Base-by-base conservation (phyloP, 2,888 invertebrate species). In the Metallyticus violacea region DNA sequence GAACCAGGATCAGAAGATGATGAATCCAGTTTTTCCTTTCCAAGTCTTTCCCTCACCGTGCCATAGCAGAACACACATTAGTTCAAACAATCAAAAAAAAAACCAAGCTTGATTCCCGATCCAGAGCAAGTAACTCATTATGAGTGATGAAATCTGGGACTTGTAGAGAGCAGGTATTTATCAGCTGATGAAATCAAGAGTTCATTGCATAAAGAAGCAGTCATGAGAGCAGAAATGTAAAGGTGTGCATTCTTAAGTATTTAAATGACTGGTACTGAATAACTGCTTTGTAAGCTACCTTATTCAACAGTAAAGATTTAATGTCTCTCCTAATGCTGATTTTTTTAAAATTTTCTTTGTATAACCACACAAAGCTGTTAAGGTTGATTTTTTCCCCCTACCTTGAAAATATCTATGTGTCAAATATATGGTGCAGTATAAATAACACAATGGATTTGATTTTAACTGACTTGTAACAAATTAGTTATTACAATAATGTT, bases 61-160 rank as follows among this genome's bases (percentile, higher is more conserved):
- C 82, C 62, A 62, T 25, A 80, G 25, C 25, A 81, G 22, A 30
- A 81, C 81, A 80, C 80, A 30, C 40, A 82, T 82, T 82, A 82
- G 82, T 82, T 62, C 82, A 81, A 25, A 28, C 81, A 29, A 82
- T 76, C 82, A 26, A 82, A 82, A 81, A 22, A 28, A 82, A 82
- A 62, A 7, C 26, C 40, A 62, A 62, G 40, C 40, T 62, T 62
- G 40, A 62, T 62, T 62, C 40, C 40, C 40, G 22, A 62, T 62
- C 15, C 40, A 62, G 40, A 62, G 40, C 40, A 62, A 62, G 22
- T 22, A 62, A n/a, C n/a, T n/a, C n/a, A n/a, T n/a, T n/a, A 40
- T 62, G 40, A 22, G 40, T 62, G 40, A 62, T 40, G 15, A 62
- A 62, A 62, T 4, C 40, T 15, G 3, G 40, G 40, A 62, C 22